Percentiles rank a stretch among this genome's conserved stretches.
These are phyloP conservation scores for Ostrea edulis DNA, from an alignment of 1,140 invertebrate genomes.

Conservation along the genomic window DNA sequence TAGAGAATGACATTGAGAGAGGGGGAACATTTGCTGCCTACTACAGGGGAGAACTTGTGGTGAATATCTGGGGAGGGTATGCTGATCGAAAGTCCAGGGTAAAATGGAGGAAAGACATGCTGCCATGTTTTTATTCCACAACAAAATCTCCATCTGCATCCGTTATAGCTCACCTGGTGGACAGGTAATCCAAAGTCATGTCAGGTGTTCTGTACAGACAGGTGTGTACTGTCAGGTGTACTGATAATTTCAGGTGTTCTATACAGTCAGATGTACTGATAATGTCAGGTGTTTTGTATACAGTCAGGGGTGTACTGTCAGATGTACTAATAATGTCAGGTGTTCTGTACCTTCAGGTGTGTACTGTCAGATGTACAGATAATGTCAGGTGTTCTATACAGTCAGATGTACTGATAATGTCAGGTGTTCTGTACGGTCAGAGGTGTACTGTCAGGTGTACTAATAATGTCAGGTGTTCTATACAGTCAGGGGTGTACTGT, in stretches of 20 bases:
- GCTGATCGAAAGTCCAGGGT: conserved; percentile 69
- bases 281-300: background rate
- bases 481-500: no score
- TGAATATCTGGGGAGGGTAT: conserved; percentile 76
- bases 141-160: conserved; percentile 77
- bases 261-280: background rate
- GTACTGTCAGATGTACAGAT: no score
- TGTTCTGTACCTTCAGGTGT: no score
- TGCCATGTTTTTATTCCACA: conserved; percentile 69
- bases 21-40: conserved; percentile 77
- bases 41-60: conserved; percentile 69
- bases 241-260: background rate
- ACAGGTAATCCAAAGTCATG: conserved; percentile 64
- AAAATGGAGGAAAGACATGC: conserved; percentile 70
- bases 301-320: background rate
- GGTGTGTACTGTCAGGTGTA: no score
- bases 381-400: no score
- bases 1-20: conserved; percentile 64
- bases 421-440: no score
- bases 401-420: no score
- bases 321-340: no score
- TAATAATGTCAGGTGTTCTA: no score
- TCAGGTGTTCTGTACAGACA: background rate
- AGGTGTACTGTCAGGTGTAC: no score
- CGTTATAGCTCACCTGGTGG: conserved; percentile 78